Base-by-base conservation (phyloP, 2,797 vertebrate genomes). In the Thaleichthys pacificus region DNA sequence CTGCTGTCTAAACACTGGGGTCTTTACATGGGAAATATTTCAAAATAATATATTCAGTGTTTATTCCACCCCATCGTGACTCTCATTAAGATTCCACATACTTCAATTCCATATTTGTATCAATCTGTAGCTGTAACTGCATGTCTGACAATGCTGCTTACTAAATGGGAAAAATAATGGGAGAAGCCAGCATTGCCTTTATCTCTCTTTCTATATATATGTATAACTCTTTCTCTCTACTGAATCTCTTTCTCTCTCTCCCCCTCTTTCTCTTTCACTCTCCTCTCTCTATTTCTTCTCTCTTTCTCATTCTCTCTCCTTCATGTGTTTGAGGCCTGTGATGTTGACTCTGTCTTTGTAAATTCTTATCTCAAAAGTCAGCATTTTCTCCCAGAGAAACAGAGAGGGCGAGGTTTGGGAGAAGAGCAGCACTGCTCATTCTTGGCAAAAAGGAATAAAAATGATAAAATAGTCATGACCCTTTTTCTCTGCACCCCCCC, bases 331-430 rank as follows among this genome's bases (percentile, higher is more conserved):
- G 24, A 71, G 62, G 68, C 49, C 2, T 30, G 11, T 5, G 4
- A 69, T 68, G 61, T 70, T 67, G 66, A 72, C 69, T 74, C 21
- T 32, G 58, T 17, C 61, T 72, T 76, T 72, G 54, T 30, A 57
- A 66, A 26, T 62, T 62, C 69, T 74, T 71, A 70, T 76, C 12
- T 14, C 51, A 56, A 24, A 63, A 5, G 15, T 73, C 56, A 66
- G 71, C 63, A 65, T 30, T 71, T 77, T 72, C 42, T 47, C 42
- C 12, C 42, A 12, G 42, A 47, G 38, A 42, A 42, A 42, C 38
- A 42, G 38, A 12, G 42, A 47, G 42, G 42, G 42, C 12, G 42
- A 47, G 42, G 42, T 47, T 47, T 14, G 42, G 12, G 12, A 47
- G 42, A 47, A 47, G 42, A 47, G 42, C 21, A 38, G 14, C 71